These are phyloP conservation scores for Boloria selene DNA, from an alignment of 2,888 invertebrate species.

Conservation along the genomic window DNA sequence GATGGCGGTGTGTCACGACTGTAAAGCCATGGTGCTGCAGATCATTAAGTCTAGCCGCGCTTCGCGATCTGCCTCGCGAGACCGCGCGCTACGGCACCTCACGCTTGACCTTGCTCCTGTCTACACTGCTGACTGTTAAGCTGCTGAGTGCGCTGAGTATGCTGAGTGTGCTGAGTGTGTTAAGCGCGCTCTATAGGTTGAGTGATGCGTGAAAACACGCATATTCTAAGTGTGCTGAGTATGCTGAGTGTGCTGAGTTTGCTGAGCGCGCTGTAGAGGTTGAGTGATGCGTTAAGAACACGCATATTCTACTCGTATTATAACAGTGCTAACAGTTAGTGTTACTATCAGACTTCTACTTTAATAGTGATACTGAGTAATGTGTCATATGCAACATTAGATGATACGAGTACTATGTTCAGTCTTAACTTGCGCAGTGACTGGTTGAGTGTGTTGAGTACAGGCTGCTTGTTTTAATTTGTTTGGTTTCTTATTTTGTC, in stretches of 20 bases:
- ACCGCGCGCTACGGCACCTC: constrained; percentile 90
- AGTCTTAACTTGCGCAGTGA: background rate
- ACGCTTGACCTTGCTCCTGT: constrained; percentile 92
- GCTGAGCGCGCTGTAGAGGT: background rate
- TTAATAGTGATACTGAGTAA: no score
- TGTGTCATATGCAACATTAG: no score
- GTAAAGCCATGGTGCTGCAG: constrained; percentile 96
- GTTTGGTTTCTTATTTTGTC: background rate
- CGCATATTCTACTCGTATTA: no score
- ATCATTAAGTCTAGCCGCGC: constrained; percentile 95
- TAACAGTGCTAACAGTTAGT: no score
- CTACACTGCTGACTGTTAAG: constrained; percentile 83
- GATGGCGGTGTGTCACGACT: constrained; percentile 96
- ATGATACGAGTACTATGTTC: no score
- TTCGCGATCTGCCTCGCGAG: constrained; percentile 90
- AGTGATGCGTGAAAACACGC: no score
- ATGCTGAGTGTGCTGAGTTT: no score
- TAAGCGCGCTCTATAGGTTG: background rate
- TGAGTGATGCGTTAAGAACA: no score
- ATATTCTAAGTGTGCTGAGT: background rate
- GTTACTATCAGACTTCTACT: no score
- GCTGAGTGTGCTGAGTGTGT: background rate
- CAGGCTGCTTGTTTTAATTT: constrained; percentile 6
- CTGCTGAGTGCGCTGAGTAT: background rate
- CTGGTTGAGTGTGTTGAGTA: constrained; percentile 6